Evolutionary conservation across 2,888 invertebrate species (phyloP).

Genomic region (Cosmorhoe ocellata): DNA sequence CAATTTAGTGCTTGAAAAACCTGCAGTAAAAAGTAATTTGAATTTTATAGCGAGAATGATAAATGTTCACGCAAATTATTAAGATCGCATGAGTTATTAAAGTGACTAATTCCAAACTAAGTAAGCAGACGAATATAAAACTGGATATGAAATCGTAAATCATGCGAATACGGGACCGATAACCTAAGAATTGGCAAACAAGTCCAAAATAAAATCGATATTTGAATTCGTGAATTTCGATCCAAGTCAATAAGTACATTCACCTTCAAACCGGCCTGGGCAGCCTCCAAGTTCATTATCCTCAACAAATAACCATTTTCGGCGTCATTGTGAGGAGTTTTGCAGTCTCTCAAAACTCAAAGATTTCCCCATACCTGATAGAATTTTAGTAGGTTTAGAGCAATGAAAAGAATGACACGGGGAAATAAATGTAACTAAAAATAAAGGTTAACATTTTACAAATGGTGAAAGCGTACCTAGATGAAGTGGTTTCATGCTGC

Average conservation of each 20-base stretch:
- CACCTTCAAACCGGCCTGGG: constrained; percentile 77
- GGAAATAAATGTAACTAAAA: neutral
- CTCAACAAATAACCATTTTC: constrained; percentile 64
- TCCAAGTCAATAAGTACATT: constrained; percentile 65
- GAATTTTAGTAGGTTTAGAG: no score
- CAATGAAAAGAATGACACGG: no score
- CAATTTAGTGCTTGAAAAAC: no score
- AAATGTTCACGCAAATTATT: neutral
- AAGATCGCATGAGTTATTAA: constrained; percentile 2
- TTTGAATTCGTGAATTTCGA: constrained; percentile 70
- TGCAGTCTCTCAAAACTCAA: constrained; percentile 30
- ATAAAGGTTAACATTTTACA: constrained; percentile 8
- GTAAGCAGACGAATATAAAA: constrained; percentile 33
- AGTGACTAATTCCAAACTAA: constrained; percentile 19
- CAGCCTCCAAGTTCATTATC: constrained; percentile 71
- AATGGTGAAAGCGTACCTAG: constrained; percentile 69
- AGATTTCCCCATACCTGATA: no score
- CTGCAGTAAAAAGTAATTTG: no score
- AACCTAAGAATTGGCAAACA: constrained; percentile 69
- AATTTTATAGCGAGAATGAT: constrained; percentile 12
- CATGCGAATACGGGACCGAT: constrained; percentile 61
- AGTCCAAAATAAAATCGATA: constrained; percentile 63
- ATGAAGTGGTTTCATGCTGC: constrained; percentile 63
- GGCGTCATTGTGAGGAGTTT: constrained; percentile 44
- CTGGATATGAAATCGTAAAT: constrained; percentile 59